phyloP scores from a whole-genome alignment of 2,797 vertebrate species.

The Coranthus polyacanthus region DNA sequence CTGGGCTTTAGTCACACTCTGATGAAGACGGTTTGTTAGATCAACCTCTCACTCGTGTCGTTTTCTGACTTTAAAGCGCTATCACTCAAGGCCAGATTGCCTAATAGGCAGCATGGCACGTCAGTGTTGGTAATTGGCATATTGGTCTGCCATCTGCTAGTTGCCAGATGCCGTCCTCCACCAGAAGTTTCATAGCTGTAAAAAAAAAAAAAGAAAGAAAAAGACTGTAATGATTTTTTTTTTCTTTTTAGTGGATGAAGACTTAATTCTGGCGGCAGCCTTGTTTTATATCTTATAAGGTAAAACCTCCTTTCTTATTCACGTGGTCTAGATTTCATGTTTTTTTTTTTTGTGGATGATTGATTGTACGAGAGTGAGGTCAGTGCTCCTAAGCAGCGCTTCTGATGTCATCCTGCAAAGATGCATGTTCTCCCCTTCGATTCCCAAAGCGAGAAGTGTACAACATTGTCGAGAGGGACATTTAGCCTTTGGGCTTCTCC shows the following conservation, averaged over 20 bases:
- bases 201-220: slow-evolving; percentile 55
- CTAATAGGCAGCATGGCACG: slow-evolving; percentile 68
- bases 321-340: slow-evolving; percentile 52
- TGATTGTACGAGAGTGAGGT: slow-evolving; percentile 78
- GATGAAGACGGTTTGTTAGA: slow-evolving; percentile 71
- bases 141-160: slow-evolving; percentile 70
- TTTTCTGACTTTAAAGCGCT: slow-evolving; percentile 74
- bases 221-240: slow-evolving; percentile 28
- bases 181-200: slow-evolving; percentile 64
- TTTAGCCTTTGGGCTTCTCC: slow-evolving; percentile 76
- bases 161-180: slow-evolving; percentile 69
- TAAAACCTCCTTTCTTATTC: slow-evolving; percentile 59
- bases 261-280: slow-evolving; percentile 62
- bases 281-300: slow-evolving; percentile 71
- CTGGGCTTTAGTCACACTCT: slow-evolving; percentile 75
- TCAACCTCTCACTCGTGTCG: slow-evolving; percentile 64
- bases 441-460: slow-evolving; percentile 62
- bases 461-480: slow-evolving; percentile 56
- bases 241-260: slow-evolving; percentile 62
- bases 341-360: slow-evolving; percentile 63
- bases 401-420: slow-evolving; percentile 80
- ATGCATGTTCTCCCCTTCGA: slow-evolving; percentile 68
- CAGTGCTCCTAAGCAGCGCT: slow-evolving; percentile 65
- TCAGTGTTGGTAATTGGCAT: slow-evolving; percentile 70
- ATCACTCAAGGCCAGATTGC: slow-evolving; percentile 73